Conservation (phyloP, 1,140 invertebrate genomes). For the Araneus ventricosus region DNA sequence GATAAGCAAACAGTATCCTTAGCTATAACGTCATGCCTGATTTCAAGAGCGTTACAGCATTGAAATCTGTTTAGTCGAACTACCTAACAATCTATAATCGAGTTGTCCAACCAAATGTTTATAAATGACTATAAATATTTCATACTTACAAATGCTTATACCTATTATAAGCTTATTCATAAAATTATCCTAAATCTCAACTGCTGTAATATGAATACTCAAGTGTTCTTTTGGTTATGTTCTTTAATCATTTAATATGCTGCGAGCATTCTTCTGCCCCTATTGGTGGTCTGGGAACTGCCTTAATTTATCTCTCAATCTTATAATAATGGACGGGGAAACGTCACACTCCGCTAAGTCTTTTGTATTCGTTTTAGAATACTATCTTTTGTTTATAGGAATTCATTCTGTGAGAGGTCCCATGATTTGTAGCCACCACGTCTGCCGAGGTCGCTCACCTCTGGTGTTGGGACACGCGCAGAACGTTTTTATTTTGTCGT, state of each 20-base stretch:
- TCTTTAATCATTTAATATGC: background rate
- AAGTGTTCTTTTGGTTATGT: background rate
- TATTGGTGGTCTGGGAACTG: background rate
- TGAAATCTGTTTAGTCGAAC: too few relatives aligned
- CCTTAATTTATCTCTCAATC: constrained; percentile 31
- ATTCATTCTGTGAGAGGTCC: constrained; percentile 15
- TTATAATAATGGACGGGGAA: constrained; percentile 15
- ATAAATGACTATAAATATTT: too few relatives aligned
- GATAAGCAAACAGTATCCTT: too few relatives aligned
- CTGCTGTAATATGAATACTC: too few relatives aligned
- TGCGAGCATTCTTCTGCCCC: background rate
- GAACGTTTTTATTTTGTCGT: constrained; percentile 2
- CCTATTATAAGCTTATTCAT: too few relatives aligned
- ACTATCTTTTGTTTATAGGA: constrained; percentile 35
- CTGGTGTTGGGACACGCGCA: constrained; percentile 12
- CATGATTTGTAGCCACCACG: constrained; percentile 17
- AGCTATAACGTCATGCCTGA: too few relatives aligned
- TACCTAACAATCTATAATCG: too few relatives aligned
- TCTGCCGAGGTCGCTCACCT: constrained; percentile 28
- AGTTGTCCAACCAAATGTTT: too few relatives aligned
- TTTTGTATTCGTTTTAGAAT: constrained; percentile 31
- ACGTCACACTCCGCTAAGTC: constrained; percentile 37
- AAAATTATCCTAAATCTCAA: too few relatives aligned
- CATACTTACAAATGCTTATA: too few relatives aligned
- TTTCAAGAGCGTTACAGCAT: too few relatives aligned